These are phyloP conservation scores for Myotis findleyi DNA, from an alignment of 2,797 vertebrate genomes.

Conservation along the genomic window DNA sequence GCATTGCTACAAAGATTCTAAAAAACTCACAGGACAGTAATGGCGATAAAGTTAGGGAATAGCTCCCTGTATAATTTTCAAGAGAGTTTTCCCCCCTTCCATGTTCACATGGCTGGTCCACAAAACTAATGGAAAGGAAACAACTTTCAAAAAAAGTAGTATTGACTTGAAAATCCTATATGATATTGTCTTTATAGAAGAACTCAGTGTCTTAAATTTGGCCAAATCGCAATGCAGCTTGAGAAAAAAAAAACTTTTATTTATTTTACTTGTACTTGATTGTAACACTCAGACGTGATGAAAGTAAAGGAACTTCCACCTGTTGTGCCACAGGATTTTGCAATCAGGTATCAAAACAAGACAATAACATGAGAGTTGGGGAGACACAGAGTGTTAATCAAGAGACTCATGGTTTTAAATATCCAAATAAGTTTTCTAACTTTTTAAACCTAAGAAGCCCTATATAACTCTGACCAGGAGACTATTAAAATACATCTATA, in stretches of 20 bases:
- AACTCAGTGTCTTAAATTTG: background rate
- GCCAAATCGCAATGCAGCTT: background rate
- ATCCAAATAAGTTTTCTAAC: background rate
- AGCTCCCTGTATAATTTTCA: background rate
- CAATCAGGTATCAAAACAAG: background rate
- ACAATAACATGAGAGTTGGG: background rate
- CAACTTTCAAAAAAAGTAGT: background rate
- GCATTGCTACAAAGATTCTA: conserved; percentile 23
- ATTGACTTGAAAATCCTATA: background rate
- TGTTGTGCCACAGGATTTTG: background rate
- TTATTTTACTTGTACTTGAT: background rate
- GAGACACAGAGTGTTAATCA: background rate
- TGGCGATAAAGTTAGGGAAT: conserved; percentile 48
- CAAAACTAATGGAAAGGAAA: conserved; percentile 39
- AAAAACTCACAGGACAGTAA: conserved; percentile 21
- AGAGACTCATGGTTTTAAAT: background rate
- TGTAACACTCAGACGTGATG: background rate
- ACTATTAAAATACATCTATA: background rate
- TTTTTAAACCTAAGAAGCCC: background rate
- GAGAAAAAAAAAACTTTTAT: background rate
- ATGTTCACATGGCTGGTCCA: background rate
- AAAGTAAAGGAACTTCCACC: background rate
- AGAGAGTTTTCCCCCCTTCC: background rate
- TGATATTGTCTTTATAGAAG: background rate
- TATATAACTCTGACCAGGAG: background rate